Percentiles rank a stretch among this genome's conserved stretches.
phyloP scores from a whole-genome alignment of 1,140 invertebrate genomes.

The Plectrocnemia conspersa region DNA sequence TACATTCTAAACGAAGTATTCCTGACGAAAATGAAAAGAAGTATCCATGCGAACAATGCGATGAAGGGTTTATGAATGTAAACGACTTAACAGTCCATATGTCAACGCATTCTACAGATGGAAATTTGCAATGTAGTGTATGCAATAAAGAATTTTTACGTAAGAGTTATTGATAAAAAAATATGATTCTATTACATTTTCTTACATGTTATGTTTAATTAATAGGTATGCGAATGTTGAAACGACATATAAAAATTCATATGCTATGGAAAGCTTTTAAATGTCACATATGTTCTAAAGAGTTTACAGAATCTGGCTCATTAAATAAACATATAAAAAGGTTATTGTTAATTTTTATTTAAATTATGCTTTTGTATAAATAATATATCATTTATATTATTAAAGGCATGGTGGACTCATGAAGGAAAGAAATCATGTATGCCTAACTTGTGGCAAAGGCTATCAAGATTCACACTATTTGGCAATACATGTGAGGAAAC shows the following conservation, averaged over 20 bases:
- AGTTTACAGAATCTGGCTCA: conserved; percentile 20
- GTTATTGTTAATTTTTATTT: conserved; percentile 18
- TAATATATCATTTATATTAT: conserved; percentile 4
- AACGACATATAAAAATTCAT: conserved; percentile 29
- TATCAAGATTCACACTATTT: conserved; percentile 26
- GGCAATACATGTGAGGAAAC: conserved; percentile 32
- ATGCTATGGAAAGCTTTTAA: conserved; percentile 24
- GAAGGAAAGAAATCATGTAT: conserved; percentile 18
- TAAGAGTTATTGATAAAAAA: conserved; percentile 8
- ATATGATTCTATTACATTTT: conserved; percentile 5
- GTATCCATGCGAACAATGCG: conserved; percentile 16
- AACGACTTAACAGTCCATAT: conserved; percentile 25
- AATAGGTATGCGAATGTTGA: conserved; percentile 23
- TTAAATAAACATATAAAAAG: conserved; percentile 30
- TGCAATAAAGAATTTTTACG: conserved; percentile 25
- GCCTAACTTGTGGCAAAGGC: conserved; percentile 25
- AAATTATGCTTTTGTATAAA: not conserved
- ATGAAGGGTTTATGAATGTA: conserved; percentile 15
- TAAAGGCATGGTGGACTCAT: conserved; percentile 20
- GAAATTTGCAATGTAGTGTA: conserved; percentile 21
- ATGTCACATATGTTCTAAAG: conserved; percentile 29
- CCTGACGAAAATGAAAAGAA: conserved; percentile 7
- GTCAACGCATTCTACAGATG: conserved; percentile 19
- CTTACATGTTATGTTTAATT: conserved; percentile 12
- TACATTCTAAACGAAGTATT: not conserved